A percentile compares a stretch with the other conserved stretches of the same genome.
These are phyloP conservation scores for Turnix velox DNA, from an alignment of 2,113 vertebrate genomes.

Conservation along the genomic window DNA sequence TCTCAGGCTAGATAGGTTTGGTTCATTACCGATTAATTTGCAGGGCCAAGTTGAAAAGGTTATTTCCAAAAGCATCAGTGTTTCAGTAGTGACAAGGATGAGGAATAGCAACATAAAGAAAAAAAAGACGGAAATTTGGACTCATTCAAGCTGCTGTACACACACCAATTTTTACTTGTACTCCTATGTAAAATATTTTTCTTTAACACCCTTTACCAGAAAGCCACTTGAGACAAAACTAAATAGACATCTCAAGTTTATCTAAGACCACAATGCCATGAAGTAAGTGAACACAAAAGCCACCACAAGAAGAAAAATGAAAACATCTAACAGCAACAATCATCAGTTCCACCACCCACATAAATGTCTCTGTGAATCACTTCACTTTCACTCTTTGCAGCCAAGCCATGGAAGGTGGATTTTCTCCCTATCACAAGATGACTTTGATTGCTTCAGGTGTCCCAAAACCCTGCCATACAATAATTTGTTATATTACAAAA, in stretches of 20 bases:
- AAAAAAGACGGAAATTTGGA: background rate
- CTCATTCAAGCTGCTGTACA: background rate
- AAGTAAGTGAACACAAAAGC: background rate
- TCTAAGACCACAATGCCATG: background rate
- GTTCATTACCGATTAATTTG: background rate
- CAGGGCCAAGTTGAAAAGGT: background rate
- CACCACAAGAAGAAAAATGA: background rate
- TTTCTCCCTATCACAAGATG: background rate
- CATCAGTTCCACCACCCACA: background rate
- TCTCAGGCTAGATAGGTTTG: background rate
- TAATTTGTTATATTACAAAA: background rate
- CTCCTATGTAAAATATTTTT: background rate
- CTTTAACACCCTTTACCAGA: background rate
- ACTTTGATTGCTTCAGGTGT: background rate
- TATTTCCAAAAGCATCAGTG: background rate
- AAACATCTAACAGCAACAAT: background rate
- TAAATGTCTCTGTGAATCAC: background rate
- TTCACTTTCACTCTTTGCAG: background rate
- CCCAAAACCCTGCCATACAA: fast-evolving
- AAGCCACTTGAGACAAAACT: background rate
- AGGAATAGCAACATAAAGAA: background rate
- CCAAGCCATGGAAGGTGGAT: background rate
- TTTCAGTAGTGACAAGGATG: background rate
- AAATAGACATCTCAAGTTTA: background rate
- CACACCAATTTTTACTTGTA: background rate